phyloP scores from a whole-genome alignment of 2,113 vertebrate species.

The Tragelaphus imberbis region DNA sequence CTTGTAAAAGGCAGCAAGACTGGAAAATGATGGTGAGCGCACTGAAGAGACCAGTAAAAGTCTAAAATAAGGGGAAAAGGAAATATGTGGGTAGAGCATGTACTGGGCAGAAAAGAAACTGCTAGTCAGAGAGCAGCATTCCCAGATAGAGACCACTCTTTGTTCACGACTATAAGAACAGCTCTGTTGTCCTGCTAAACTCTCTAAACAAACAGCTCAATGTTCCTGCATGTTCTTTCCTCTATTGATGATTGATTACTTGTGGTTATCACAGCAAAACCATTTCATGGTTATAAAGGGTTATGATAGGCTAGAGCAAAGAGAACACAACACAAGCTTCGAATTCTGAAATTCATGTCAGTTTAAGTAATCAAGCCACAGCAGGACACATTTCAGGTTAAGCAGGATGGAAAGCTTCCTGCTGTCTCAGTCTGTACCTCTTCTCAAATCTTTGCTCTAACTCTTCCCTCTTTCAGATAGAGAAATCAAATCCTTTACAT shows the following conservation, averaged over 20 bases:
- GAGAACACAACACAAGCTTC: background rate
- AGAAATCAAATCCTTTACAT: background rate
- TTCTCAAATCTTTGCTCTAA: slow-evolving; percentile 3
- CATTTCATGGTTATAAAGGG: slow-evolving; percentile 8
- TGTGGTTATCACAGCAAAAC: slow-evolving; percentile 17
- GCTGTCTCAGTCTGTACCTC: background rate
- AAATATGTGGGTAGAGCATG: background rate
- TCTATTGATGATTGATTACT: background rate
- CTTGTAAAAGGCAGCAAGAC: background rate
- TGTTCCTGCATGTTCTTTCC: background rate
- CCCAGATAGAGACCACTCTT: background rate
- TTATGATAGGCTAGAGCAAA: slow-evolving; percentile 21
- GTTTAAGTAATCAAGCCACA: background rate
- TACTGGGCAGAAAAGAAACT: background rate
- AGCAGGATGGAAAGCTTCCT: background rate
- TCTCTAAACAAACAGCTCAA: background rate
- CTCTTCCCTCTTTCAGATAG: background rate
- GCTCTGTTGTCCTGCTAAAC: slow-evolving; percentile 13
- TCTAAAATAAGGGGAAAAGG: background rate
- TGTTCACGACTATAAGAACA: background rate
- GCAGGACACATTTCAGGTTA: background rate
- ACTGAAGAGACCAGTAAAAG: background rate
- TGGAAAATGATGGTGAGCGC: background rate
- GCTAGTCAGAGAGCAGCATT: background rate
- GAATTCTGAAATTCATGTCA: background rate